These are phyloP conservation scores for Pantherophis guttatus DNA, from an alignment of 2,113 vertebrate genomes.

Conservation along the genomic window DNA sequence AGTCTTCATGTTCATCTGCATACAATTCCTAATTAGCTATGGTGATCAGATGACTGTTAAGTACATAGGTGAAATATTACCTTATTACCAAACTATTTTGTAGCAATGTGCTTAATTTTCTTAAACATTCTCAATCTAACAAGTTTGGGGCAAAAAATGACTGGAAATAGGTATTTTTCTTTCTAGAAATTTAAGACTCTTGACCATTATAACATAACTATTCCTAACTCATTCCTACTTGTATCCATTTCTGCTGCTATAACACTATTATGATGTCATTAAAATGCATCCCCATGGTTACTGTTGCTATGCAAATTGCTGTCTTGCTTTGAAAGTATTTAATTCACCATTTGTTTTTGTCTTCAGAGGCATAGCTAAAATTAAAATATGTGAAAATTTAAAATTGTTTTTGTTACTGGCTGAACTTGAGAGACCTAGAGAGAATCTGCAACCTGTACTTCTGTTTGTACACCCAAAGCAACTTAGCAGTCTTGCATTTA, in stretches of 20 bases:
- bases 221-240: background rate
- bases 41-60: background rate
- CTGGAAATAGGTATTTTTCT: background rate
- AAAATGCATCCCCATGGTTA: background rate
- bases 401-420: background rate
- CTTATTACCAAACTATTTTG: background rate
- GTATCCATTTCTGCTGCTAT: background rate
- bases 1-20: background rate
- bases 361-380: background rate
- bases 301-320: slow-evolving; percentile 10
- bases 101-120: background rate
- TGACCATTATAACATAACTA: background rate
- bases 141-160: background rate
- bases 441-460: background rate
- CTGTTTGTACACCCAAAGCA: background rate
- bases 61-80: background rate
- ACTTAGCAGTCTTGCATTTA: background rate
- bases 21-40: background rate
- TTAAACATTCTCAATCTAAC: background rate
- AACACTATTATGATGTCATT: background rate
- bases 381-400: background rate
- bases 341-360: slow-evolving; percentile 7
- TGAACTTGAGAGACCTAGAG: background rate
- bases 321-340: background rate
- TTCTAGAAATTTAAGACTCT: background rate